Conservation (phyloP, 2,888 invertebrate species). For the Hetaerina titia region DNA sequence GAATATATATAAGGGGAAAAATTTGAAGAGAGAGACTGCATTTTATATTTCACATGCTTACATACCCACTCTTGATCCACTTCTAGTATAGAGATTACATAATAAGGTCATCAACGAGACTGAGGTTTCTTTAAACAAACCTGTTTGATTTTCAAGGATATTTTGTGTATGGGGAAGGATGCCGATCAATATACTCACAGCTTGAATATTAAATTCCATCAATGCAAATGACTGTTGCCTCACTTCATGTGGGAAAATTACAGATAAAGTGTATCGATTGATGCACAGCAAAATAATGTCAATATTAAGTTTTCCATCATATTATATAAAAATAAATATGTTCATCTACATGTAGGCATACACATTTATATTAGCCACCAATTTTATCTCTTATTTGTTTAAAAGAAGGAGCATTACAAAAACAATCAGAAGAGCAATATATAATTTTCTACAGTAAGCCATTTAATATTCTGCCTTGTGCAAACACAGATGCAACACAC, state of each 20-base stretch:
- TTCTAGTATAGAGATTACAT: slow-evolving; percentile 60
- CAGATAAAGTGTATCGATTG: background rate
- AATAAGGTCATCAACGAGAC: background rate
- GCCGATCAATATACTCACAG: slow-evolving; percentile 51
- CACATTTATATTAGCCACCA: background rate
- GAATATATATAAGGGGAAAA: slow-evolving; percentile 69
- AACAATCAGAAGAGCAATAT: background rate
- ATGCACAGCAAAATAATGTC: background rate
- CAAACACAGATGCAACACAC: slow-evolving; percentile 46
- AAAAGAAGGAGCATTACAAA: slow-evolving; percentile 28
- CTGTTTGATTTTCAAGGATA: slow-evolving; percentile 4
- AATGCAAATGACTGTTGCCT: background rate
- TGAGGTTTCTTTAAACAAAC: slow-evolving; percentile 48
- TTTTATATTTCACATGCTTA: slow-evolving; percentile 58
- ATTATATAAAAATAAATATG: background rate
- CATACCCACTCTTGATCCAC: slow-evolving; percentile 61
- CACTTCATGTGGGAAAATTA: background rate
- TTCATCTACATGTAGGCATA: background rate
- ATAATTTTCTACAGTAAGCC: slow-evolving; percentile 60
- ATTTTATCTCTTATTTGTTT: background rate
- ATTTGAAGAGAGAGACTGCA: slow-evolving; percentile 50
- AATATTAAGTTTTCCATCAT: slow-evolving; percentile 42
- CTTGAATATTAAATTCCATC: background rate
- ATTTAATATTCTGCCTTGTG: slow-evolving; percentile 35
- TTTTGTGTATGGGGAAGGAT: slow-evolving; percentile 38